Evolutionary conservation across 2,888 invertebrate genomes (phyloP), one percentile per base, ranked within the genome.

Genomic region (Epirrita christyi): DNA sequence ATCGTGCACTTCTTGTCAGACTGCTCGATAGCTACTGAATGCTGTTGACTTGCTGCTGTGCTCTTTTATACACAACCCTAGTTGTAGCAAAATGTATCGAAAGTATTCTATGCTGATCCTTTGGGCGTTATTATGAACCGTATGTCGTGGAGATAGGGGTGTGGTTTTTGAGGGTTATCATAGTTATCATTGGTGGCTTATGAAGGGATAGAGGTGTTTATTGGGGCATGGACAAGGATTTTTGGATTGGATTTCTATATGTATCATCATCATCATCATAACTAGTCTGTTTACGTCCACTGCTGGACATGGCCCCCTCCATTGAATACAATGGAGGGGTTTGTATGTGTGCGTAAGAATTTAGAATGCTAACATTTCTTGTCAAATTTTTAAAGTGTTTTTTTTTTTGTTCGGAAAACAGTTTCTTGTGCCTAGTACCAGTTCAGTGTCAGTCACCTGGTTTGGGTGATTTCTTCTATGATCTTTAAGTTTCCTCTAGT

Each of bases 1-100:
- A 91, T 91, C 86, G 76, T 91, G 91, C 84, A 91, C 89, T 91
- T 91, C 91, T 83, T 76, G 81, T 76, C 81, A n/a, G 91, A 91
- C 91, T 91, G 84, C 91, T 77, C 83, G 87, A 81, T 79, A 88
- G 91, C 91, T 91, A 91, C 91, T 91, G 91, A 91, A 89, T 91
- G 67, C 80, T 83, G 66, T 79, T 50, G 62, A 66, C 67, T 65
- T 63, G 67, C 55, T 63, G 63, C 68, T 68, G 66, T 64, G 75
- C 72, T 75, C 87, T 89, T 91, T 84, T 91, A 91, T 91, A 91
- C 78, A 64, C 71, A 72, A 71, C 70, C 71, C 74, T 68, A 68
- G 29, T 42, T 70, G 71, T 67, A 11, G 55, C 52, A 59, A 68
- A 73, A 63, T 13, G 36, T 81, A 80, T 84, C 77, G 88, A 86